Evolutionary conservation across 1,140 invertebrate species (phyloP).

Genomic region (Nomia melanderi): DNA sequence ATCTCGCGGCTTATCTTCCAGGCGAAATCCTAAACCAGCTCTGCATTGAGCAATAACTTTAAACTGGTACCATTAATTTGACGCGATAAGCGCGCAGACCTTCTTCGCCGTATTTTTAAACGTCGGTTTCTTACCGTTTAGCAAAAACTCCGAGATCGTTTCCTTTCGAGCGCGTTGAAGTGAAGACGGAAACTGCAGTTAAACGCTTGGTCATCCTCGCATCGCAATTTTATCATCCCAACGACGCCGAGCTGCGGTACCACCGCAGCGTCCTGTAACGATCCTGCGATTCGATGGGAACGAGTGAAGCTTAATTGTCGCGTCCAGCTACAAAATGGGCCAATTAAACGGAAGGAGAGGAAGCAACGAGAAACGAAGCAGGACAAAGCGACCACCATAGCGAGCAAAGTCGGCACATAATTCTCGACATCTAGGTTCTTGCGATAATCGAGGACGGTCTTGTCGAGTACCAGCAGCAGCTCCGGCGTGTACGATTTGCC

Average conservation of each 20-base stretch:
- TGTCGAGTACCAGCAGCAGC: conserved; percentile 84
- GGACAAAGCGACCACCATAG: conserved; percentile 80
- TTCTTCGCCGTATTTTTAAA: too few relatives aligned
- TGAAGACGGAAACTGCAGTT: too few relatives aligned
- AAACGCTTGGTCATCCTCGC: conserved; percentile 78
- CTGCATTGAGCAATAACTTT: conserved; percentile 24
- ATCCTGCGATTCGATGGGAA: conserved; percentile 74
- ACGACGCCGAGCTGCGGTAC: conserved; percentile 84
- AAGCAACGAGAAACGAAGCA: background rate
- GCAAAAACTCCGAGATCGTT: too few relatives aligned
- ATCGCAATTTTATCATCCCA: conserved; percentile 81
- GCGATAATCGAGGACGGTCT: conserved; percentile 82
- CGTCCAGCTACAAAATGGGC: too few relatives aligned
- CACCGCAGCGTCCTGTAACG: conserved; percentile 84
- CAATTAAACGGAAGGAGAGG: background rate
- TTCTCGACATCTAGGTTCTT: conserved; percentile 83
- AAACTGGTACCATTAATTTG: too few relatives aligned
- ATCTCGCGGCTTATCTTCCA: conserved; percentile 54
- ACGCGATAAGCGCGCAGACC: too few relatives aligned
- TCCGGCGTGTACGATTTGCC: conserved; percentile 79
- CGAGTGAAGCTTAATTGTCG: too few relatives aligned
- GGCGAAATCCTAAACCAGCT: conserved; percentile 37
- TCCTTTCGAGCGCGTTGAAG: too few relatives aligned
- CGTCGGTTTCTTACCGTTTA: too few relatives aligned
- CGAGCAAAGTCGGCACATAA: conserved; percentile 85